Percentiles rank a stretch among this genome's conserved stretches.
These are phyloP conservation scores for Dendroctonus valens DNA, from an alignment of 1,140 invertebrate genomes.

Conservation along the genomic window DNA sequence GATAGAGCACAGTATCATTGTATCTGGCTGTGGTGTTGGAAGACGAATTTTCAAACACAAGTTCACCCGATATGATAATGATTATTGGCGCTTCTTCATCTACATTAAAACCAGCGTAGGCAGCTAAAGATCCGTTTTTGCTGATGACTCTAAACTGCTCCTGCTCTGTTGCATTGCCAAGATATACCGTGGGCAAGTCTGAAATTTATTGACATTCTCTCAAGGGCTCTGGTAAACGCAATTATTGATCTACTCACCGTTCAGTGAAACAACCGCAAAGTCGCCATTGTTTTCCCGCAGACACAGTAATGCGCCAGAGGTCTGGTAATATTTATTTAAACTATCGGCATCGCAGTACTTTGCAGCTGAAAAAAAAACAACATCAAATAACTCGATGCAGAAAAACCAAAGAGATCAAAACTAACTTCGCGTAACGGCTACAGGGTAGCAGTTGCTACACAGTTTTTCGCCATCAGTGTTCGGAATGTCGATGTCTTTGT, in stretches of 20 bases:
- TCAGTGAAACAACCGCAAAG: slow-evolving; percentile 58
- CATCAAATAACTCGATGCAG: slow-evolving; percentile 1
- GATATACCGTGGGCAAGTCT: slow-evolving; percentile 10
- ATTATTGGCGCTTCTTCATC: slow-evolving; percentile 58
- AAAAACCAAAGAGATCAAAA: slow-evolving; percentile 1
- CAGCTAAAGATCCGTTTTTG: slow-evolving; percentile 58
- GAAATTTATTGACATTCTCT: slow-evolving; percentile 1
- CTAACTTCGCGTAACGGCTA: slow-evolving; percentile 31
- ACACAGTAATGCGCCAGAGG: slow-evolving; percentile 61
- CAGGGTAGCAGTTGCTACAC: slow-evolving; percentile 46
- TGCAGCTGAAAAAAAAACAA: slow-evolving; percentile 35
- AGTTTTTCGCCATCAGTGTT: slow-evolving; percentile 38
- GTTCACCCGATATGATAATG: slow-evolving; percentile 59
- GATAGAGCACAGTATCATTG: slow-evolving; percentile 34
- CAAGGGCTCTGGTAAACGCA: background rate
- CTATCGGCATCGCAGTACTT: slow-evolving; percentile 49
- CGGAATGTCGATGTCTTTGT: slow-evolving; percentile 40
- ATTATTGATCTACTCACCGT: slow-evolving; percentile 27
- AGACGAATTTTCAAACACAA: slow-evolving; percentile 51
- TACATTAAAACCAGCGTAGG: slow-evolving; percentile 52
- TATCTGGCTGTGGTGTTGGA: slow-evolving; percentile 20
- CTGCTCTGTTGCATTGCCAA: slow-evolving; percentile 1
- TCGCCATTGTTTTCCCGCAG: slow-evolving; percentile 55
- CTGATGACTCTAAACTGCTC: slow-evolving; percentile 56
- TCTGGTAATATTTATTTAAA: slow-evolving; percentile 63